These are phyloP conservation scores for Lithophane leautieri DNA, from an alignment of 2,888 invertebrate genomes.

Conservation along the genomic window DNA sequence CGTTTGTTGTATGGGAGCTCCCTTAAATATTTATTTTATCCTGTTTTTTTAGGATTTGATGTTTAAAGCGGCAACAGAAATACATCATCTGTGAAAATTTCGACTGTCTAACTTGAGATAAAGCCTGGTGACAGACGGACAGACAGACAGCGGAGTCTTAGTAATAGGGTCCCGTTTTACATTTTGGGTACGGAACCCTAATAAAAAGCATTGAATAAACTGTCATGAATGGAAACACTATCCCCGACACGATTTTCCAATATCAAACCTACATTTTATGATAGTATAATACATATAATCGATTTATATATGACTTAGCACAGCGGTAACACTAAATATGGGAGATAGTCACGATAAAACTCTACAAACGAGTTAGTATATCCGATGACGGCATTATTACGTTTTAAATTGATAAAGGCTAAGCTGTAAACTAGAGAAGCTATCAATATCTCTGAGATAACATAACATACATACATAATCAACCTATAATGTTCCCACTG, in stretches of 20 bases:
- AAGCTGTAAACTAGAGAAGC: neutral
- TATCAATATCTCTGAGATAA: neutral
- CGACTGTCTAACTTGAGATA: too few species aligned
- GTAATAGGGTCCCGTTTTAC: too few species aligned
- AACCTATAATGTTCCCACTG: too few species aligned
- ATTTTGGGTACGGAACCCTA: too few species aligned
- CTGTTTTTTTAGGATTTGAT: too few species aligned
- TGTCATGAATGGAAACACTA: slow-evolving; percentile 2
- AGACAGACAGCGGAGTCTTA: too few species aligned
- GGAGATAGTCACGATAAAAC: slow-evolving; percentile 7
- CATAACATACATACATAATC: too few species aligned
- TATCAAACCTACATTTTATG: slow-evolving; percentile 45
- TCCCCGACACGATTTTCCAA: slow-evolving; percentile 38
- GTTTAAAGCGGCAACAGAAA: too few species aligned
- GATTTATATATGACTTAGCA: slow-evolving; percentile 28
- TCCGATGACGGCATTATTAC: neutral
- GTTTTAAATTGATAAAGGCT: neutral
- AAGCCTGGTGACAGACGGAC: too few species aligned
- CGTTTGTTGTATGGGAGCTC: too few species aligned
- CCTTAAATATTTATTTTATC: too few species aligned
- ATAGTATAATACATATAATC: slow-evolving; percentile 20
- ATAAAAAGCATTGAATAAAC: neutral
- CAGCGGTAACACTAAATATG: slow-evolving; percentile 7
- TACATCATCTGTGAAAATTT: too few species aligned
- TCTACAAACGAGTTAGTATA: slow-evolving; percentile 7